Evolutionary conservation across 2,113 vertebrate species (phyloP).

Genomic region (Polypterus senegalus): DNA sequence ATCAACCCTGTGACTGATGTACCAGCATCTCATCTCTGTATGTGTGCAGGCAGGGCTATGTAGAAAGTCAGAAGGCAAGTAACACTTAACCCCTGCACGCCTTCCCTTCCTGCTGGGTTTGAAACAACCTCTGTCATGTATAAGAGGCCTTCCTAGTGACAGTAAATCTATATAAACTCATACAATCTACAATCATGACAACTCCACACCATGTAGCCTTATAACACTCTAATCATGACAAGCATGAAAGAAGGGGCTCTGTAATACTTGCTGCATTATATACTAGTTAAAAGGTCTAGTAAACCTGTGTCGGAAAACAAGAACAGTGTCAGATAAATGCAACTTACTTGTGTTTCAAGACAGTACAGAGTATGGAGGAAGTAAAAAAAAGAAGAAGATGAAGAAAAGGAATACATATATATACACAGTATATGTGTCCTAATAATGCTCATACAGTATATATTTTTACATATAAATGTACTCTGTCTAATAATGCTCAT

Average conservation of each 20-base stretch:
- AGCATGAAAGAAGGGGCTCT: slow-evolving; percentile 38
- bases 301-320: slow-evolving; percentile 4
- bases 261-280: slow-evolving; percentile 24
- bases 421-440: no score
- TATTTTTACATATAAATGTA: no score
- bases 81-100: slow-evolving; percentile 61
- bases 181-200: slow-evolving; percentile 49
- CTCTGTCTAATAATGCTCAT: no score
- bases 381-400: no score
- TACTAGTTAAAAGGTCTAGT: slow-evolving; percentile 12
- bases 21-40: slow-evolving; percentile 44
- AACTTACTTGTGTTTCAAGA: slow-evolving; percentile 3
- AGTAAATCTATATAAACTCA: slow-evolving; percentile 61
- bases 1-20: slow-evolving; percentile 49
- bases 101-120: slow-evolving; percentile 42
- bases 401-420: no score
- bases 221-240: slow-evolving; percentile 45
- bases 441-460: no score
- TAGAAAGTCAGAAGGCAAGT: slow-evolving; percentile 51
- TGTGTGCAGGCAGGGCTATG: slow-evolving; percentile 45
- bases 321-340: not conserved
- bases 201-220: slow-evolving; percentile 40
- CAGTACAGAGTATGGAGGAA: slow-evolving; percentile 2
- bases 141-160: slow-evolving; percentile 48
- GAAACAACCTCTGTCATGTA: slow-evolving; percentile 42